Evolutionary conservation across 2,888 invertebrate species (phyloP).

Genomic region (Electrophaes corylata): DNA sequence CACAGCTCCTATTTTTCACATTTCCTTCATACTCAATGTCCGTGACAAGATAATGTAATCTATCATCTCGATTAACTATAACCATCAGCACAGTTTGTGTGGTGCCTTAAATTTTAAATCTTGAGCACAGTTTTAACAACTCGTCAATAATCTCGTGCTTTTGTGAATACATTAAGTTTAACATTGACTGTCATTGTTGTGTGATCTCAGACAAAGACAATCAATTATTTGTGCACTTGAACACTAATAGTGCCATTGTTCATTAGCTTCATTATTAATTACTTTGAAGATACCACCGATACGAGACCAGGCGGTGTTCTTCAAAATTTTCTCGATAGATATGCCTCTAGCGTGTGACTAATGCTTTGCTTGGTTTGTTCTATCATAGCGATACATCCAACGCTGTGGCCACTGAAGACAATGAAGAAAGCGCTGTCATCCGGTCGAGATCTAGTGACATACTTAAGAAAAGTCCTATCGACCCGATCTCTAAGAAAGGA

Average conservation of each 20-base stretch:
- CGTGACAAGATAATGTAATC: conserved; percentile 72
- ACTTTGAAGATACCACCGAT: conserved; percentile 70
- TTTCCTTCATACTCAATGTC: conserved; percentile 34
- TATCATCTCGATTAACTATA: conserved; percentile 67
- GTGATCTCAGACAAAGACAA: conserved; percentile 63
- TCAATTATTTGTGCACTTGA: conserved; percentile 76
- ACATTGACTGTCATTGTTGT: conserved; percentile 77
- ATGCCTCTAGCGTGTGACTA: conserved; percentile 83
- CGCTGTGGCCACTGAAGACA: conserved; percentile 81
- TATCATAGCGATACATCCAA: conserved; percentile 82
- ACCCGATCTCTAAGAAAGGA: conserved; percentile 81
- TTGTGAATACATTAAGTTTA: conserved; percentile 78
- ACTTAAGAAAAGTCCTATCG: conserved; percentile 87
- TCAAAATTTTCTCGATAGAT: conserved; percentile 68
- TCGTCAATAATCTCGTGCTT: conserved; percentile 78
- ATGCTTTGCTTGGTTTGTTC: conserved; percentile 85
- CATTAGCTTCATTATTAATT: conserved; percentile 81
- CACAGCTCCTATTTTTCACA: conserved; percentile 23
- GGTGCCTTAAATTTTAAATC: conserved; percentile 71
- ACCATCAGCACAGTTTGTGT: conserved; percentile 77
- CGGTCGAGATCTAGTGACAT: conserved; percentile 91
- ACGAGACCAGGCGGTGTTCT: conserved; percentile 75
- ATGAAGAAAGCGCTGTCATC: conserved; percentile 82
- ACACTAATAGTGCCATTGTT: conserved; percentile 81
- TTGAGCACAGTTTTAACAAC: conserved; percentile 77